Base-by-base conservation (phyloP, 2,888 invertebrate species). In the Metopia argyrocephala region DNA sequence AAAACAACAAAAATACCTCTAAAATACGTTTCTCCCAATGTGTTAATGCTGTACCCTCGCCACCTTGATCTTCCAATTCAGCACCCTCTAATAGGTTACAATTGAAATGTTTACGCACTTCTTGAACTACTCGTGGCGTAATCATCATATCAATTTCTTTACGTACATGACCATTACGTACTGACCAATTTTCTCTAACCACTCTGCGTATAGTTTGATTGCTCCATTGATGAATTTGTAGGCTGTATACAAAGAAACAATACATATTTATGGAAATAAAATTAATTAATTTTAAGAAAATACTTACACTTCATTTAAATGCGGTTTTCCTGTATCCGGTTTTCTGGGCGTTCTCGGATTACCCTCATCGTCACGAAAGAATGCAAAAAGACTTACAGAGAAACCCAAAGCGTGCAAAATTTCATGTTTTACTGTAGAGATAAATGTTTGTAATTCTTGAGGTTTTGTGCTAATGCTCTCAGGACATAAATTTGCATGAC, bases 11-110 rank as follows among this genome's bases (percentile, higher is more conserved):
- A 38, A 20, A 9, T 87, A 97, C 98, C 93, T 99, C 99, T 89
- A 99, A 97, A 2, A 99, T 94, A 70, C 99, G 91, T 89, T 99
- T 99, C 91, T 99, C 99, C 99, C 99, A 99, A 89, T 99, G 99
- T 0, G 99, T 99, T 56, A 98, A 91, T 0, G 96, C 95, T 0
- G 99, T 99, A 0, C 99, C 99, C 84, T 98, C 97, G 18, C 97
- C 97, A 0, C 99, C 99, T 91, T 99, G 99, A 91, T 99, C 98
- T 91, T 99, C 99, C 54, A 99, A 90, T 89, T 99, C 99, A 0
- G 98, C 99, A 0, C 99, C 99, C 91, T 98, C 98, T 38, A 99
- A 90, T 48, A 92, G 91, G 0, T 94, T 92, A 87, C 98, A 98
- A 89, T 95, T 94, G 90, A 98, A 98, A 90, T 98, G 97, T 5